Evolutionary conservation across 2,888 invertebrate genomes (phyloP).

Genomic region (Rhagonycha fulva): DNA sequence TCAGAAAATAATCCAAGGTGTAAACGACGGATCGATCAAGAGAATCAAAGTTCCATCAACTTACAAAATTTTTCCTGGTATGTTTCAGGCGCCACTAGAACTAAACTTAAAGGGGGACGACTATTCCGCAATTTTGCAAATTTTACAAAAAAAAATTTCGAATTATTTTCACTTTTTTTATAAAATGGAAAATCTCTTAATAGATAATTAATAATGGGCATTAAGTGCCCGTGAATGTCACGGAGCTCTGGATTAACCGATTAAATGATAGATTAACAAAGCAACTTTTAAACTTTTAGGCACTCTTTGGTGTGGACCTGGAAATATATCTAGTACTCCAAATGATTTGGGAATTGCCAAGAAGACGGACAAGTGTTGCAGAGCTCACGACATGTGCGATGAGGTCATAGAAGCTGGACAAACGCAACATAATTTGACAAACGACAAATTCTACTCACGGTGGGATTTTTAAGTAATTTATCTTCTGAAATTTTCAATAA

Average conservation of each 20-base stretch:
- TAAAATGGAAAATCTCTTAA: no score
- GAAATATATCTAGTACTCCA: slow-evolving; percentile 64
- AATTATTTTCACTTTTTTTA: no score
- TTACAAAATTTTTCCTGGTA: not conserved
- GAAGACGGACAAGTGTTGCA: slow-evolving; percentile 73
- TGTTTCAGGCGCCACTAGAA: no score
- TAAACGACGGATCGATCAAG: not conserved
- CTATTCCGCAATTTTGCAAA: no score
- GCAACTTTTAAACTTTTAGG: slow-evolving; percentile 60
- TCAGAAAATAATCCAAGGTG: not conserved
- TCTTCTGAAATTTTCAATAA: not conserved
- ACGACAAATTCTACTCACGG: slow-evolving; percentile 48
- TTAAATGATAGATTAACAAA: no score
- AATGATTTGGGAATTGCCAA: slow-evolving; percentile 67
- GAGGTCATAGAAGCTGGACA: slow-evolving; percentile 57
- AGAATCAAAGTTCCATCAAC: not conserved
- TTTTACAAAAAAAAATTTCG: no score
- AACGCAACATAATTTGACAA: slow-evolving; percentile 47
- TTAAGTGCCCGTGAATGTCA: no score
- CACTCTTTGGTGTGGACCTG: slow-evolving; percentile 83
- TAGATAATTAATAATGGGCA: no score
- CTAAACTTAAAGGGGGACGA: no score
- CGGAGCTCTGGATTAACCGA: no score
- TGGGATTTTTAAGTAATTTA: not conserved
- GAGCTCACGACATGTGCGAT: slow-evolving; percentile 73